A percentile compares a stretch with the other conserved stretches of the same genome.
These are phyloP conservation scores for Catocala sponsa DNA, from an alignment of 2,888 invertebrate genomes.

Conservation along the genomic window DNA sequence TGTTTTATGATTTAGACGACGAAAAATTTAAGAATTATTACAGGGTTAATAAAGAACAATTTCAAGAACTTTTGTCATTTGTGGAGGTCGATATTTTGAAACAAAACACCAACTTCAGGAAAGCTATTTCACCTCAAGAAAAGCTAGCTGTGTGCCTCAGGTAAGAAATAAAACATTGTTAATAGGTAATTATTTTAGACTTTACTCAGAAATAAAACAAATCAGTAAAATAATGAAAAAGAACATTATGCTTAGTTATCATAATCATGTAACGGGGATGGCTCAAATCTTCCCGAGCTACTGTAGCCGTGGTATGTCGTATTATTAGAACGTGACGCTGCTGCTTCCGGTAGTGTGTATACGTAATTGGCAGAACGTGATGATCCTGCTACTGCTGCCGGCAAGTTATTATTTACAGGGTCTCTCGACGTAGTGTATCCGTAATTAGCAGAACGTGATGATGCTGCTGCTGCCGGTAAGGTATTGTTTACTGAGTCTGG, in stretches of 20 bases:
- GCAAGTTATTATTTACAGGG: no score
- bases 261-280: constrained; percentile 23
- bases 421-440: no score
- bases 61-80: constrained; percentile 29
- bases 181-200: no score
- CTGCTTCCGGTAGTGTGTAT: no score
- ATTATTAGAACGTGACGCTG: no score
- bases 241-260: constrained; percentile 25
- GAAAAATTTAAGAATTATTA: constrained; percentile 31
- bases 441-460: no score
- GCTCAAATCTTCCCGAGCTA: constrained; percentile 10
- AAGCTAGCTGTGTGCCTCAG: constrained; percentile 24
- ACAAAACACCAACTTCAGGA: constrained; percentile 25
- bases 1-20: constrained; percentile 30
- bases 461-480: no score
- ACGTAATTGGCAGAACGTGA: no score
- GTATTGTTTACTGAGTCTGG: no score
- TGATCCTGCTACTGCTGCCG: no score
- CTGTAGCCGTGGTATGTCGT: no score
- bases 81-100: constrained; percentile 26
- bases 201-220: no score
- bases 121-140: constrained; percentile 24
- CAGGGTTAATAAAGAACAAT: constrained; percentile 28
- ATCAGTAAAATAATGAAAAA: constrained; percentile 9
- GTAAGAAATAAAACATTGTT: constrained; percentile 23